Percentiles rank a stretch among this genome's conserved stretches.
Conservation (phyloP, 2,113 vertebrate genomes). For the Pollachius pollachius region DNA sequence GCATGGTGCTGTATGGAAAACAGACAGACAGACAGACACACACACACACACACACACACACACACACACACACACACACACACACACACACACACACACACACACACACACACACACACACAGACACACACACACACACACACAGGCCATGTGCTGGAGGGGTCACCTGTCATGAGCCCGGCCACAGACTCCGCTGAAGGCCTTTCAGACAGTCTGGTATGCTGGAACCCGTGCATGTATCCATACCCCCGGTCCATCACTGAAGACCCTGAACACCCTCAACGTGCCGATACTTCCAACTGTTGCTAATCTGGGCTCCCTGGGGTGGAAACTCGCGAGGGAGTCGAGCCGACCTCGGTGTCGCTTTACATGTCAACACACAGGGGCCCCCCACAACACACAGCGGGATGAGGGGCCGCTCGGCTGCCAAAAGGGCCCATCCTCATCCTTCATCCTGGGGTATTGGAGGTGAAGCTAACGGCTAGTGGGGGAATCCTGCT, state of each 20-base stretch:
- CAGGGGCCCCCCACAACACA: slow-evolving; percentile 24
- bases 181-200: slow-evolving; percentile 31
- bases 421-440: no score
- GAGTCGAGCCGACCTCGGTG: slow-evolving; percentile 38
- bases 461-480: no score
- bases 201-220: slow-evolving; percentile 42
- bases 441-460: no score
- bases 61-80: not conserved
- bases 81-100: not conserved
- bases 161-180: slow-evolving; percentile 39
- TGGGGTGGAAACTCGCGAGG: slow-evolving; percentile 53
- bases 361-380: slow-evolving; percentile 67
- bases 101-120: not conserved
- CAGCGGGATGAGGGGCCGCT: no score
- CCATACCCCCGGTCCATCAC: slow-evolving; percentile 40
- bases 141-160: slow-evolving; percentile 25
- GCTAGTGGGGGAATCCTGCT: no score
- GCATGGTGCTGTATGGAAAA: not conserved
- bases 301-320: slow-evolving; percentile 63
- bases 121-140: not conserved
- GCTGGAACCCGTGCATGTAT: slow-evolving; percentile 53
- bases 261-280: slow-evolving; percentile 53
- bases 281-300: slow-evolving; percentile 53
- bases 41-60: not conserved
- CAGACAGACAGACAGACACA: not conserved